Evolutionary conservation across 2,113 vertebrate genomes (phyloP).

Genomic region (Oreochromis aureus): DNA sequence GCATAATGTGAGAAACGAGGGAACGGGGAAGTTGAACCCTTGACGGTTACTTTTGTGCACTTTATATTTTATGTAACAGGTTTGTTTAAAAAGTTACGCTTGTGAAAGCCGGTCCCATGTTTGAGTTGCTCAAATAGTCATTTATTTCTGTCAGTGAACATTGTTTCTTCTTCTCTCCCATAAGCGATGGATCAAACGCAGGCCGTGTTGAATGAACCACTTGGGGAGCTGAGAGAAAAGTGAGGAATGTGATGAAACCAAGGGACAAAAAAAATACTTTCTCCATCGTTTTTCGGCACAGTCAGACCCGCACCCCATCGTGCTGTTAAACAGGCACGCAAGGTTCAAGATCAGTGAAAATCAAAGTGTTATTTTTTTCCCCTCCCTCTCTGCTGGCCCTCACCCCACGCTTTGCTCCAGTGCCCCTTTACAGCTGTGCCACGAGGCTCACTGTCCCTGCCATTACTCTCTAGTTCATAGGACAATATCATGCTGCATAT

Average conservation of each 20-base stretch:
- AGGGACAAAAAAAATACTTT: slow-evolving; percentile 50
- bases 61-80: background rate
- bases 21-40: background rate
- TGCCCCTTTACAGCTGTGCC: slow-evolving; percentile 48
- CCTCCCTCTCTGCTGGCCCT: slow-evolving; percentile 17
- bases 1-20: slow-evolving; percentile 23
- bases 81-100: background rate
- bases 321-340: slow-evolving; percentile 68
- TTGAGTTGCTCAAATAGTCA: background rate
- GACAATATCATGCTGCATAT: slow-evolving; percentile 78
- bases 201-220: slow-evolving; percentile 16
- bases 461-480: slow-evolving; percentile 66
- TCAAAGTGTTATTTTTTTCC: slow-evolving; percentile 79
- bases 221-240: slow-evolving; percentile 26
- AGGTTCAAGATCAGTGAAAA: slow-evolving; percentile 74
- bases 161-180: slow-evolving; percentile 13
- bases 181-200: slow-evolving; percentile 33
- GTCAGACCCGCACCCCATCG: slow-evolving; percentile 74
- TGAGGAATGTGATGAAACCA: slow-evolving; percentile 60
- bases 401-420: background rate
- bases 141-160: slow-evolving; percentile 24
- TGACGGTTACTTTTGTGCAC: background rate
- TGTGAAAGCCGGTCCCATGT: background rate
- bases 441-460: slow-evolving; percentile 61
- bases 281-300: slow-evolving; percentile 45